Percentiles rank a stretch among this genome's conserved stretches.
phyloP scores from a whole-genome alignment of 2,113 vertebrate species.

The Lates calcarifer region DNA sequence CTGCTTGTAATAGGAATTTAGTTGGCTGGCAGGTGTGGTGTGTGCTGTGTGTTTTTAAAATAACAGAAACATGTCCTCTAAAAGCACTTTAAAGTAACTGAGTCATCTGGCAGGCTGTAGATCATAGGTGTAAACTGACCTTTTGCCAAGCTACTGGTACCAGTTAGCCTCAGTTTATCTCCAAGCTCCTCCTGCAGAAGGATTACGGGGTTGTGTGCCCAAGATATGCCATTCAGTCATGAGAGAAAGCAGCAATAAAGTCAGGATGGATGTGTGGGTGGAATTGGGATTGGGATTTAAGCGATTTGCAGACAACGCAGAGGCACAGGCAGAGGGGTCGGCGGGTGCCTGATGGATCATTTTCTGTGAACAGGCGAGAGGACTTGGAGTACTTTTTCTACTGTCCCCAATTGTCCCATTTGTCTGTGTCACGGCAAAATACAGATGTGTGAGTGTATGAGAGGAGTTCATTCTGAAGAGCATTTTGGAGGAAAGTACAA shows the following conservation, averaged over 20 bases:
- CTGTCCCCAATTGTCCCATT: constrained; percentile 81
- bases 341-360: constrained; percentile 77
- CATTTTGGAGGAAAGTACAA: constrained; percentile 63
- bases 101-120: constrained; percentile 1
- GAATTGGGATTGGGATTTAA: constrained; percentile 77
- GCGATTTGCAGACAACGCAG: constrained; percentile 73
- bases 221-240: constrained; percentile 59
- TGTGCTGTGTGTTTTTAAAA: neutral
- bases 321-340: constrained; percentile 57
- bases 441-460: constrained; percentile 77
- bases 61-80: neutral
- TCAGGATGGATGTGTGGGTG: constrained; percentile 70
- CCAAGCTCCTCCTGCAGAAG: constrained; percentile 24
- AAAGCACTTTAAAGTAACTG: neutral
- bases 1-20: neutral
- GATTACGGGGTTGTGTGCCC: constrained; percentile 49
- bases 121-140: constrained; percentile 15
- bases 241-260: constrained; percentile 62
- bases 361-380: constrained; percentile 72
- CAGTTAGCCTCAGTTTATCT: constrained; percentile 40
- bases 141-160: constrained; percentile 34
- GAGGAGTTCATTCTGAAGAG: constrained; percentile 76
- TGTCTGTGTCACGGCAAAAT: constrained; percentile 81
- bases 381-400: constrained; percentile 81
- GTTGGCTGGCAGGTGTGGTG: neutral